phyloP scores from a whole-genome alignment of 2,113 vertebrate genomes.

The Campylomormyrus numenius region DNA sequence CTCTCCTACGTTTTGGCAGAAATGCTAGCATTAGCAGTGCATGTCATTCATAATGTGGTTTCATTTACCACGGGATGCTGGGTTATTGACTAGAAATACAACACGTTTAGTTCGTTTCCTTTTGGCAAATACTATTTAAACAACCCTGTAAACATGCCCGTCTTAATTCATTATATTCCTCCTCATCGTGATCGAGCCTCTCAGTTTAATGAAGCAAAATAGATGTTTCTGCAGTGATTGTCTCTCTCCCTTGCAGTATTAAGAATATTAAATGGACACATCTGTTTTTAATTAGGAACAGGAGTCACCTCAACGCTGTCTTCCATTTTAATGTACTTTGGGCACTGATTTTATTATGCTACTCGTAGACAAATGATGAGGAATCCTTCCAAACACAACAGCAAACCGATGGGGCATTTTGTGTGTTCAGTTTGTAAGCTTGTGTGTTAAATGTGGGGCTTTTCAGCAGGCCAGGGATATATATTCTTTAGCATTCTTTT shows the following conservation, averaged over 20 bases:
- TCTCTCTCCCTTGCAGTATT: conserved; percentile 74
- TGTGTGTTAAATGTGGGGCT: neutral
- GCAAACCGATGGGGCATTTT: conserved; percentile 6
- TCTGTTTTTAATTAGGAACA: conserved; percentile 75
- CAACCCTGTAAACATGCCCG: conserved; percentile 68
- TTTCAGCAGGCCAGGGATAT: neutral
- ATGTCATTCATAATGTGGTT: conserved; percentile 41
- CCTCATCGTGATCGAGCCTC: conserved; percentile 68
- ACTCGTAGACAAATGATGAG: conserved; percentile 46
- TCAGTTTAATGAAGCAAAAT: conserved; percentile 69
- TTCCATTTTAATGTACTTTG: conserved; percentile 67
- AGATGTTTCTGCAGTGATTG: conserved; percentile 68
- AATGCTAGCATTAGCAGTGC: conserved; percentile 18
- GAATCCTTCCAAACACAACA: conserved; percentile 41
- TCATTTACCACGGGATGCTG: conserved; percentile 24
- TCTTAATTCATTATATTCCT: conserved; percentile 67
- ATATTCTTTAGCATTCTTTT: neutral
- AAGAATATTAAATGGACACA: conserved; percentile 77
- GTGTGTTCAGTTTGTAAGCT: neutral
- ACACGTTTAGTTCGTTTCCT: conserved; percentile 30
- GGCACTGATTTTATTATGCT: conserved; percentile 53
- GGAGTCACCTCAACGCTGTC: conserved; percentile 68
- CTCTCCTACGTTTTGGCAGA: neutral
- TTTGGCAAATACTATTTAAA: conserved; percentile 59
- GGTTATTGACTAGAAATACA: conserved; percentile 22